Conservation (phyloP, 37 sponge, comb jelly and placozoan species). For the Bolinopsis microptera region DNA sequence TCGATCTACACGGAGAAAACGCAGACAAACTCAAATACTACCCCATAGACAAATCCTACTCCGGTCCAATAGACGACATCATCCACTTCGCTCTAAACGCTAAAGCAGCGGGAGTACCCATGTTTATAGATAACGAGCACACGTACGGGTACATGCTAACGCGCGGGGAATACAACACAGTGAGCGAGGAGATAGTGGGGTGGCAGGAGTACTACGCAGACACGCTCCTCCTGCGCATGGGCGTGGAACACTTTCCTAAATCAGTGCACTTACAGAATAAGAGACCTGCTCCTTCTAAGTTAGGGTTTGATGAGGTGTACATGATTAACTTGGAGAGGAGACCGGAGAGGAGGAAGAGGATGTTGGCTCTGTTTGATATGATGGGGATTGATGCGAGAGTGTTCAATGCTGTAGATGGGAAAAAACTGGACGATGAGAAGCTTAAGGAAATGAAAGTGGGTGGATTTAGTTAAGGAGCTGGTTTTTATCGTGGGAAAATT, state of each 20-base stretch:
- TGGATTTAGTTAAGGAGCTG: too few species aligned
- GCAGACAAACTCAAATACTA: slow-evolving; percentile 72
- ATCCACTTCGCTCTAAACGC: slow-evolving; percentile 81
- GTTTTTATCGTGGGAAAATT: too few species aligned
- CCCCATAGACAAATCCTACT: slow-evolving; percentile 73
- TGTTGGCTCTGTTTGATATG: slow-evolving; percentile 78
- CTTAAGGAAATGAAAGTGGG: not conserved
- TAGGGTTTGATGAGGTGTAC: slow-evolving; percentile 74
- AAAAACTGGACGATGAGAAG: slow-evolving; percentile 39
- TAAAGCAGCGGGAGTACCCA: slow-evolving; percentile 68
- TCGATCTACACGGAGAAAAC: slow-evolving; percentile 72
- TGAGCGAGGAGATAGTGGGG: slow-evolving; percentile 66
- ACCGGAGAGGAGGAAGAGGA: slow-evolving; percentile 78
- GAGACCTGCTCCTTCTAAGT: slow-evolving; percentile 4
- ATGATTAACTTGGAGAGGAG: slow-evolving; percentile 84
- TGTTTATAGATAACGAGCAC: slow-evolving; percentile 77
- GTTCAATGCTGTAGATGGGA: slow-evolving; percentile 89
- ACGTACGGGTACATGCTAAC: slow-evolving; percentile 72
- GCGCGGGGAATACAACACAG: slow-evolving; percentile 8
- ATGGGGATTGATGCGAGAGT: slow-evolving; percentile 72
- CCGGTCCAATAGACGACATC: slow-evolving; percentile 78
- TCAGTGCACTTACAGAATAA: not conserved
- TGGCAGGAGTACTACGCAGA: not conserved
- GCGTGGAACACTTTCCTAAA: slow-evolving; percentile 8
- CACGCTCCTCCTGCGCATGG: slow-evolving; percentile 12